Conservation (phyloP, 2,888 invertebrate genomes). For the Laothoe populi region DNA sequence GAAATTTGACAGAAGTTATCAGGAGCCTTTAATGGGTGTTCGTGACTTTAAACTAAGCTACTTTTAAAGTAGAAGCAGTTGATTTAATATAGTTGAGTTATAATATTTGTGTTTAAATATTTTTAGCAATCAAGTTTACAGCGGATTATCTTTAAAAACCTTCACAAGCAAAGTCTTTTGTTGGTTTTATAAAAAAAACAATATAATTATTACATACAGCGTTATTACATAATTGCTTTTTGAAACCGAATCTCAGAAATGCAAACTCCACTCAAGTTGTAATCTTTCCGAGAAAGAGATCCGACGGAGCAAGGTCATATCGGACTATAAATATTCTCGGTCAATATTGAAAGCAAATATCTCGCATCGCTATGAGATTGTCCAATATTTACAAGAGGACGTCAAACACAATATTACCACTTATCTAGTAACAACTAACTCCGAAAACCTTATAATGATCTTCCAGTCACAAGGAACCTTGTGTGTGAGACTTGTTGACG, state of each 20-base stretch:
- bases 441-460: conserved; percentile 68
- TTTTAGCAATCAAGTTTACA: too few species aligned
- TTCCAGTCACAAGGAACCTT: conserved; percentile 55
- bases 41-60: too few species aligned
- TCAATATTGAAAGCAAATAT: conserved; percentile 80
- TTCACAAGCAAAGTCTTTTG: too few species aligned
- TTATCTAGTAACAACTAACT: conserved; percentile 80
- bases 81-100: too few species aligned
- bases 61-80: too few species aligned
- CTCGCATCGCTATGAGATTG: conserved; percentile 75
- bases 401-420: conserved; percentile 82
- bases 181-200: too few species aligned
- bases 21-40: too few species aligned
- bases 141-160: too few species aligned
- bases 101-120: too few species aligned
- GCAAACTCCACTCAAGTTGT: not conserved
- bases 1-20: too few species aligned
- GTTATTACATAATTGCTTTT: not conserved
- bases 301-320: conserved; percentile 68
- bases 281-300: conserved; percentile 56
- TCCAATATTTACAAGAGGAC: conserved; percentile 77
- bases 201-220: not conserved
- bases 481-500: conserved; percentile 63
- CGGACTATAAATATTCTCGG: conserved; percentile 74
- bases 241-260: not conserved